Base-by-base conservation (phyloP, 2,113 vertebrate species). In the Proteles cristata region DNA sequence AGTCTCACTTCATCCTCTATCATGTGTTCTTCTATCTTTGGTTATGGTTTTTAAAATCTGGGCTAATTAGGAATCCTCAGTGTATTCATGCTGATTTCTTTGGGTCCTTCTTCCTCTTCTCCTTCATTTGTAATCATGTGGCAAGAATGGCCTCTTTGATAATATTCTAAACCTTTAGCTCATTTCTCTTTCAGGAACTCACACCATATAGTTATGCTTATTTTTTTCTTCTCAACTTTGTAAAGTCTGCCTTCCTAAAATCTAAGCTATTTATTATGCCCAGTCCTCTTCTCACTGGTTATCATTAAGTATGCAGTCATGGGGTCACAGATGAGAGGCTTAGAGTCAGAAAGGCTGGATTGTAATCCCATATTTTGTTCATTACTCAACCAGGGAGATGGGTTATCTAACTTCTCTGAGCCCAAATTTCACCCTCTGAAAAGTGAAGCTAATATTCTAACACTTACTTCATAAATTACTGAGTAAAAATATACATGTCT, bases 101-200 rank as follows among this genome's bases (percentile, higher is more conserved):
- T 92, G 50, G 50, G 43, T 76, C 35, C 28, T n/a, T 93, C 23
- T 79, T 55, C 66, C 19, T 61, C 69, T 33, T 89, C 50, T 26
- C 80, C 55, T 0, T 81, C 77, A 93, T 91, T 76, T 95, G 19
- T 69, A 76, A 92, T 90, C 77, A 63, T 35, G 50, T 65, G 50
- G 14, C 23, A 95, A 90, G 48, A 95, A 76, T 48, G 91, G 31
- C 7, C 65, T 84, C 11, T 94, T 90, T 85, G 16, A 89, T 88
- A 82, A 69, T 69, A 88, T 96, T 90, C 33, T 88, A 61, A 95
- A 92, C 17, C n/a, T 92, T 89, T 89, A 82, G 73, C 68, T 93
- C 90, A 53, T 90, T 81, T 90, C 15, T 94, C 33, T 96, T 82
- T 93, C 33, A 86, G 31, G n/a, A n/a, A 82, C 16, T 55, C 9